Base-by-base conservation (phyloP, 2,113 vertebrate species). In the Percina caprodes region DNA sequence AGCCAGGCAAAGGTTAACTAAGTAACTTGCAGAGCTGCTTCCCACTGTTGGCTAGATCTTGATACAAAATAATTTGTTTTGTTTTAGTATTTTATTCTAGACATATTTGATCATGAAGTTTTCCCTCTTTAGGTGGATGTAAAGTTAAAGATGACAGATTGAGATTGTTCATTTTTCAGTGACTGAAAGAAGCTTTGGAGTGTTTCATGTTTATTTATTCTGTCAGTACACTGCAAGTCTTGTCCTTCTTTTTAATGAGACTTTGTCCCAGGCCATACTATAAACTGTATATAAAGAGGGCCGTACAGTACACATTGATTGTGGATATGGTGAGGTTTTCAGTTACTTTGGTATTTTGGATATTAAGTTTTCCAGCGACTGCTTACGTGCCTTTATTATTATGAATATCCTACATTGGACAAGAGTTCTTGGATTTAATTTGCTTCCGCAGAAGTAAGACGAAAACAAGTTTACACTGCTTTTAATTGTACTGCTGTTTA, bases 371-470 rank as follows among this genome's bases (percentile, higher is more conserved):
- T 63, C 76, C 82, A 82, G 68, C 88, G 82, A 45, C 77, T 91
- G 90, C 89, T 70, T 79, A 90, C 12, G 92, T 94, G 93, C 93
- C 92, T 93, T 94, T 88, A 75, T 69, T 71, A 77, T 66, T 59
- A 62, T 45, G 46, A 55, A 24, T 46, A 49, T 54, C 21, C 71
- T 74, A 6, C 26, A 72, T 55, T 72, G 76, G 30, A 63, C 13
- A 39, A 54, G 16, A 70, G 18, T 19, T 81, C 23, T 79, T 67
- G 5, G 12, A 69, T 85, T 87, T 76, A 2, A 46, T 83, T 87
- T 85, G 76, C 75, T 87, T 72, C 51, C 65, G 58, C 76, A 21
- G 77, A 45, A 61, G 58, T 10, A 23, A 30, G 42, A 73, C 59
- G 46, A 77, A 68, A 77, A 21, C 3, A 49, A 61, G 71, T 91